Evolutionary conservation across 2,797 vertebrate genomes (phyloP).

Genomic region (Muscicapa striata): DNA sequence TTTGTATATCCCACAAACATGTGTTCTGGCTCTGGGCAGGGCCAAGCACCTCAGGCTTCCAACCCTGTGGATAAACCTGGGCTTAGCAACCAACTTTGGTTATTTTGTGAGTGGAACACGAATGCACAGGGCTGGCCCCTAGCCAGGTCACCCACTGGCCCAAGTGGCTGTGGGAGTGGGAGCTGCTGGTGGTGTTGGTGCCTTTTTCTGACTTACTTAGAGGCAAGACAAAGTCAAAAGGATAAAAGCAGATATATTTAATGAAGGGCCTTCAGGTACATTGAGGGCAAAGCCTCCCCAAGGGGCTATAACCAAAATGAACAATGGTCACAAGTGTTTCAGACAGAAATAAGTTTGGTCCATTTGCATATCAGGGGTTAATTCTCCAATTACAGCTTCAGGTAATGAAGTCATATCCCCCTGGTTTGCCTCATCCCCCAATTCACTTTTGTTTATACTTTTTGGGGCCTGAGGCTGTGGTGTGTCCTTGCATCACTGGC

Average conservation of each 20-base stretch:
- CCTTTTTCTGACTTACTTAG: no score
- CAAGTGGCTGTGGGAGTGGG: background rate
- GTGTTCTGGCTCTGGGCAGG: slow-evolving; percentile 65
- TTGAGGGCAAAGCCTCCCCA: no score
- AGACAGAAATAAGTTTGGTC: background rate
- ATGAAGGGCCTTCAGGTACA: background rate
- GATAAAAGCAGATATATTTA: background rate
- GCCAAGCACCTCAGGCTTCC: slow-evolving; percentile 34
- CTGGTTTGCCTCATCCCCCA: background rate
- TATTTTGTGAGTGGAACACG: background rate
- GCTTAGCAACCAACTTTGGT: background rate
- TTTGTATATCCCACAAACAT: slow-evolving; percentile 70
- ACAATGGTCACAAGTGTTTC: background rate
- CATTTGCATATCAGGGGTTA: background rate
- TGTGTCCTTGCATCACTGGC: background rate
- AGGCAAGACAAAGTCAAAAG: no score
- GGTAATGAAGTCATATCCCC: background rate
- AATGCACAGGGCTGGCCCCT: background rate
- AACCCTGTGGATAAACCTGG: slow-evolving; percentile 33
- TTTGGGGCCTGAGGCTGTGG: background rate
- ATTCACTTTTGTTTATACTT: background rate
- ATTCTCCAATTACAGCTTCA: background rate
- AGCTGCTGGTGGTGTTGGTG: background rate
- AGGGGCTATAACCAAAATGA: background rate
- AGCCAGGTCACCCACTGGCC: background rate